Evolutionary conservation across 2,113 vertebrate genomes (phyloP).

Genomic region (Bagarius yarrelli): DNA sequence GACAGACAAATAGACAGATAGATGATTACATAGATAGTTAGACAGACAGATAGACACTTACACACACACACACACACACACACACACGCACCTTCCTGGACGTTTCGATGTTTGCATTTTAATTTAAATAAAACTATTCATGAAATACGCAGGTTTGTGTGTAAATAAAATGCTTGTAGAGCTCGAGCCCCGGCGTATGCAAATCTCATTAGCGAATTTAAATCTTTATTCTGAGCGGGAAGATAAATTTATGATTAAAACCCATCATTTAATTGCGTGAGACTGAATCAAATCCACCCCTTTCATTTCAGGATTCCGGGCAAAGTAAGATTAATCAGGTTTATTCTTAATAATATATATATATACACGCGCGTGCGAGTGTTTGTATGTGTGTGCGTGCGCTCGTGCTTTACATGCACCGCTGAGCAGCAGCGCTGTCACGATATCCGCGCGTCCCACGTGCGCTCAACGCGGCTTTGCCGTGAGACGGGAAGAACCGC

Average conservation of each 20-base stretch:
- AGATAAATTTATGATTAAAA: background rate
- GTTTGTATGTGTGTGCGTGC: constrained; percentile 48
- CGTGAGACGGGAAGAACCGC: constrained; percentile 71
- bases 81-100: background rate
- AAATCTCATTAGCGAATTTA: constrained; percentile 8
- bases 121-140: constrained; percentile 14
- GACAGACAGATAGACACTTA: too few species aligned
- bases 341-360: background rate
- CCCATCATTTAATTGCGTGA: background rate
- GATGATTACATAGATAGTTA: too few species aligned
- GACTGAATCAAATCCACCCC: background rate
- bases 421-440: constrained; percentile 75
- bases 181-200: background rate
- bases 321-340: too few species aligned
- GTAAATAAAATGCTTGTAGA: background rate
- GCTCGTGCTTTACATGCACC: constrained; percentile 70
- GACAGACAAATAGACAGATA: too few species aligned
- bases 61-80: too few species aligned
- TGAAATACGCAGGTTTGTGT: background rate
- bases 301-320: background rate
- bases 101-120: constrained; percentile 2
- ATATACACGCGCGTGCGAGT: background rate
- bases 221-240: background rate
- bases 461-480: constrained; percentile 71
- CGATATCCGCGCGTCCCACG: constrained; percentile 76